Percentiles rank a stretch among this genome's conserved stretches.
Evolutionary conservation across 2,113 vertebrate species (phyloP).

Genomic region (Trogon melanurus): DNA sequence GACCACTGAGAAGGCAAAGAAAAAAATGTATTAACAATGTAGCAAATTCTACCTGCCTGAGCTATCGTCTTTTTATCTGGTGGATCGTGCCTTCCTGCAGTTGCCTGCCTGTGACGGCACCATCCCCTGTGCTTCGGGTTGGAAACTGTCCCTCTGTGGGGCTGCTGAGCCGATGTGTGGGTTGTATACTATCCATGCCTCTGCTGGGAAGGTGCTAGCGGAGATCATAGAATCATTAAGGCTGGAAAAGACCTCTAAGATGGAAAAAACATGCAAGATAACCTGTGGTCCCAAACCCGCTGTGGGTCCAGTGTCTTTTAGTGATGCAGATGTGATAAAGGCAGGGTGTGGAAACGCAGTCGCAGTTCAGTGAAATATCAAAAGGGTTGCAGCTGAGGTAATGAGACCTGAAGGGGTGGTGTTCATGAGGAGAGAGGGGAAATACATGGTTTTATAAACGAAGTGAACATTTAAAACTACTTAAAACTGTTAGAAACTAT

Average conservation of each 20-base stretch:
- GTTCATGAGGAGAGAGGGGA: neutral
- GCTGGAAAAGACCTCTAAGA: too few relatives aligned
- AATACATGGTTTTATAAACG: neutral
- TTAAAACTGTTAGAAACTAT: neutral
- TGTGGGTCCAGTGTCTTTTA: rapidly evolving
- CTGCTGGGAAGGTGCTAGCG: neutral
- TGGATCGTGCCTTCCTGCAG: neutral
- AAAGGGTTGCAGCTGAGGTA: neutral
- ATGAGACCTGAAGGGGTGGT: neutral
- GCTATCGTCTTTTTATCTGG: neutral
- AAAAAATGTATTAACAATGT: neutral
- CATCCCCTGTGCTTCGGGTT: neutral
- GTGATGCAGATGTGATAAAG: neutral
- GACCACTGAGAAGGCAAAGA: neutral
- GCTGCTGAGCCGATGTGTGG: neutral
- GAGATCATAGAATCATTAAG: too few relatives aligned
- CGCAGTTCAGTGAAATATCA: neutral
- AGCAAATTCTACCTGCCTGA: neutral
- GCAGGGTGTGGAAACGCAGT: neutral
- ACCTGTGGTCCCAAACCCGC: neutral
- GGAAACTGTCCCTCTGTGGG: neutral
- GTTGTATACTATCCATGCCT: neutral
- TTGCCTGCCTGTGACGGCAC: neutral
- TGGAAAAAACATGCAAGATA: neutral
- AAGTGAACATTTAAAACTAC: neutral